Percentiles rank a stretch among this genome's conserved stretches.
phyloP scores from a whole-genome alignment of 2,888 invertebrate genomes.

The Timandra comae region DNA sequence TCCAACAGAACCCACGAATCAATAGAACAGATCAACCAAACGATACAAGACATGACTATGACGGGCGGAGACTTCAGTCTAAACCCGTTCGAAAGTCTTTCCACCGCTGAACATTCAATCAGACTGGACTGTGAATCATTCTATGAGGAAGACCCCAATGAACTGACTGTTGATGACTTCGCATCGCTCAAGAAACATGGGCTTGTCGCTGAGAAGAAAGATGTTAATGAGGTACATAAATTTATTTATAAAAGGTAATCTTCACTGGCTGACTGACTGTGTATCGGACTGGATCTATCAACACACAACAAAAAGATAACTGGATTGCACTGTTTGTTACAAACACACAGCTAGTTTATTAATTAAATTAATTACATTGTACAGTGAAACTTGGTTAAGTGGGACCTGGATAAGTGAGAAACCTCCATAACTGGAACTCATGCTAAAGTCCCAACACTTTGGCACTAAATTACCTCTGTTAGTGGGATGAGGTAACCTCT shows the following conservation, averaged over 20 bases:
- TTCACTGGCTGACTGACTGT: too few relatives aligned
- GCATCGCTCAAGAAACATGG: conserved; percentile 68
- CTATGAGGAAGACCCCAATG: conserved; percentile 54
- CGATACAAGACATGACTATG: conserved; percentile 72
- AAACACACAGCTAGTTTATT: background rate
- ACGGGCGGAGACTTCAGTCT: conserved; percentile 59
- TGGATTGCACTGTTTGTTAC: too few relatives aligned
- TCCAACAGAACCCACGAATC: conserved; percentile 63
- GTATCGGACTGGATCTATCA: too few relatives aligned
- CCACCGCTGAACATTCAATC: conserved; percentile 55
- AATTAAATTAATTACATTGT: too few relatives aligned
- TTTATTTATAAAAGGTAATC: too few relatives aligned
- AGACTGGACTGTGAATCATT: conserved; percentile 62
- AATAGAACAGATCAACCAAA: conserved; percentile 70
- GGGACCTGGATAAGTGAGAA: too few relatives aligned
- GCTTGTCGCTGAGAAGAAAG: conserved; percentile 53
- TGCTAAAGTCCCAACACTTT: too few relatives aligned
- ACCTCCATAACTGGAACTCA: too few relatives aligned
- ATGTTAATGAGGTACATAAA: conserved; percentile 55
- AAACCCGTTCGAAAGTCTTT: conserved; percentile 62
- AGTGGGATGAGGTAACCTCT: too few relatives aligned
- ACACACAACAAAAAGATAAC: too few relatives aligned
- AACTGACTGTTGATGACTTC: conserved; percentile 65
- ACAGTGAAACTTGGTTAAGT: too few relatives aligned
- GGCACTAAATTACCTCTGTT: too few relatives aligned